These are phyloP conservation scores for Drosophila borborema DNA, from an alignment of 2,888 invertebrate species.

Conservation along the genomic window DNA sequence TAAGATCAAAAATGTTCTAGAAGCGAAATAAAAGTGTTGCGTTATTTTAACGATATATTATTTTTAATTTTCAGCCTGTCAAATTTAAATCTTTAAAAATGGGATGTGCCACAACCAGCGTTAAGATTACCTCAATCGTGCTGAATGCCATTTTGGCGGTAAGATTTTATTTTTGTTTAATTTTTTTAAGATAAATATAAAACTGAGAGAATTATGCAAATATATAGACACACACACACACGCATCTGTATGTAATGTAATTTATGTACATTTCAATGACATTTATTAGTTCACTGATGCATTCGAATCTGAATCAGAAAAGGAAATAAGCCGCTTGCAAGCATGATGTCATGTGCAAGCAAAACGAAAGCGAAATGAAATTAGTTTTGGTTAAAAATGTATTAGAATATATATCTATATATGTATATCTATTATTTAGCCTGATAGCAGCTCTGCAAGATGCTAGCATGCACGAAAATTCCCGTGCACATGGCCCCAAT, in stretches of 20 bases:
- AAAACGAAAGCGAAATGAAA: constrained; percentile 26
- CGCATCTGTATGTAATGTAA: constrained; percentile 1
- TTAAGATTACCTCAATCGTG: constrained; percentile 77
- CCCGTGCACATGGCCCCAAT: constrained; percentile 49
- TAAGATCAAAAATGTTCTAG: neutral
- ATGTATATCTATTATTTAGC: constrained; percentile 9
- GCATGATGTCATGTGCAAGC: constrained; percentile 49
- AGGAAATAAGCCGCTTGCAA: constrained; percentile 38
- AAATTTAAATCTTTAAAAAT: constrained; percentile 56
- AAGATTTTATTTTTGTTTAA: constrained; percentile 50
- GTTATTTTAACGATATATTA: constrained; percentile 7
- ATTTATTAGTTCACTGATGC: constrained; percentile 40
- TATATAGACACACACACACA: neutral
- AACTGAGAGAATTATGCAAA: constrained; percentile 12
- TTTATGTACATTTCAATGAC: constrained; percentile 31
- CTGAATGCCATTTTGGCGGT: constrained; percentile 82
- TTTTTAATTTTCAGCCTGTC: constrained; percentile 25
- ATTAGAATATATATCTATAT: neutral
- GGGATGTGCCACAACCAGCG: constrained; percentile 80
- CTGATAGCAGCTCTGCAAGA: constrained; percentile 30
- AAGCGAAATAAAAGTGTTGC: neutral
- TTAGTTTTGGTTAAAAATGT: constrained; percentile 10
- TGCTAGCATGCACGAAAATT: constrained; percentile 17
- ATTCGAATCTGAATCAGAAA: constrained; percentile 27
- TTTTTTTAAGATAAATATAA: constrained; percentile 1